phyloP scores from a whole-genome alignment of 2,888 invertebrate species.

The Seira musarum region DNA sequence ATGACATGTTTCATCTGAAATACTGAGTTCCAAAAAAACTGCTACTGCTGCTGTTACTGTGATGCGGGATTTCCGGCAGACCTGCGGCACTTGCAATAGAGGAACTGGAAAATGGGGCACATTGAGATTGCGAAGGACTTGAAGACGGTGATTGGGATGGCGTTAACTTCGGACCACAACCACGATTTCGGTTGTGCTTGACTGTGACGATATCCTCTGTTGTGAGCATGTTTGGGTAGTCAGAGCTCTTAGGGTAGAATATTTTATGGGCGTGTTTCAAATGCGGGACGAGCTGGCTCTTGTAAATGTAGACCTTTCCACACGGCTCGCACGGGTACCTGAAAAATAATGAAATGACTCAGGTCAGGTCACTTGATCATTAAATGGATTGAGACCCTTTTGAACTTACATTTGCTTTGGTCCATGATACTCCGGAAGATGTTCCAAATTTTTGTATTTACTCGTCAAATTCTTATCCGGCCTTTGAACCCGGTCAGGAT shows the following conservation, averaged over 20 bases:
- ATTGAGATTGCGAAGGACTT: not conserved
- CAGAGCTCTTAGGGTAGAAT: not conserved
- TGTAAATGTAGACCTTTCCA: not conserved
- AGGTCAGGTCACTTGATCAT: too few relatives aligned
- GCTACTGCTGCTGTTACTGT: too few relatives aligned
- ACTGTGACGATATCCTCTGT: too few relatives aligned
- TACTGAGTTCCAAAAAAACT: too few relatives aligned
- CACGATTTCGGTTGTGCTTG: too few relatives aligned
- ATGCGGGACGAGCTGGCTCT: not conserved
- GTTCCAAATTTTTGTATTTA: not conserved
- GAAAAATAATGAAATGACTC: too few relatives aligned
- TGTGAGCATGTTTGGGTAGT: not conserved
- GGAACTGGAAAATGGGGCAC: not conserved
- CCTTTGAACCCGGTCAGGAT: not conserved
- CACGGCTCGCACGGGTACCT: not conserved
- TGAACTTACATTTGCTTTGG: too few relatives aligned
- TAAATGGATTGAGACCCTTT: too few relatives aligned
- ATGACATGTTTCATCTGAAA: too few relatives aligned
- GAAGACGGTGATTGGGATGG: not conserved
- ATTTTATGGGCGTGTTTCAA: not conserved
- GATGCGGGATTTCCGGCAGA: too few relatives aligned
- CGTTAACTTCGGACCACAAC: too few relatives aligned
- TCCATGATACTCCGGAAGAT: not conserved
- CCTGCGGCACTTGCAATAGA: not conserved
- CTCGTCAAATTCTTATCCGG: not conserved